Evolutionary conservation across 2,888 invertebrate species (phyloP).

Genomic region (Ochropleura plecta): DNA sequence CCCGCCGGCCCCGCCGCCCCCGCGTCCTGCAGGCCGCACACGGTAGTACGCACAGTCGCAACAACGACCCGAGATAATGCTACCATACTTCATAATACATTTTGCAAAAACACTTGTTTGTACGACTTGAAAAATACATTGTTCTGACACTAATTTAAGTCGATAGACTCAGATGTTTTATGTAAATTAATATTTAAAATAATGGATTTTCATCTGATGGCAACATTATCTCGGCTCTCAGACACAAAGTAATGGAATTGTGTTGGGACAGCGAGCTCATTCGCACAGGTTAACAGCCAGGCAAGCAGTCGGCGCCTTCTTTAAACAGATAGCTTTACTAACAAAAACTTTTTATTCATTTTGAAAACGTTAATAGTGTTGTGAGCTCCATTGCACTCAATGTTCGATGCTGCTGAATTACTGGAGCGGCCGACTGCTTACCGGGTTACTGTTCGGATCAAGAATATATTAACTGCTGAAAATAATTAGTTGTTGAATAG

Average conservation of each 20-base stretch:
- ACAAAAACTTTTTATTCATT: background rate
- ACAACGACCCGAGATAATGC: constrained; percentile 2
- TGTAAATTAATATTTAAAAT: background rate
- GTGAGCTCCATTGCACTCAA: background rate
- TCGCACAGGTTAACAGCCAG: background rate
- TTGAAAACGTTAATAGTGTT: background rate
- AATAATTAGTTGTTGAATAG: background rate
- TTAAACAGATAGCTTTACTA: background rate
- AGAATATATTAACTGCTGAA: background rate
- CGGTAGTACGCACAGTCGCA: constrained; percentile 20
- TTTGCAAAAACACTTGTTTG: background rate
- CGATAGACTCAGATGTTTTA: background rate
- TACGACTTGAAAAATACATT: background rate
- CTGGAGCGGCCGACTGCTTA: constrained; percentile 11
- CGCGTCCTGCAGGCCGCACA: constrained; percentile 23
- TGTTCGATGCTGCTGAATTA: background rate
- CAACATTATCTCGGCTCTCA: constrained; percentile 37
- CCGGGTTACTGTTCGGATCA: background rate
- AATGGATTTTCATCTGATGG: background rate
- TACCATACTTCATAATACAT: background rate
- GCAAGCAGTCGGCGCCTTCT: background rate
- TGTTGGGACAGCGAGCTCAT: constrained; percentile 14
- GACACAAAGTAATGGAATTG: background rate
- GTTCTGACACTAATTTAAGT: background rate
- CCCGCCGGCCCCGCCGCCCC: background rate